Conservation (phyloP, 2,888 invertebrate species). For the Agrilus cyanescens region DNA sequence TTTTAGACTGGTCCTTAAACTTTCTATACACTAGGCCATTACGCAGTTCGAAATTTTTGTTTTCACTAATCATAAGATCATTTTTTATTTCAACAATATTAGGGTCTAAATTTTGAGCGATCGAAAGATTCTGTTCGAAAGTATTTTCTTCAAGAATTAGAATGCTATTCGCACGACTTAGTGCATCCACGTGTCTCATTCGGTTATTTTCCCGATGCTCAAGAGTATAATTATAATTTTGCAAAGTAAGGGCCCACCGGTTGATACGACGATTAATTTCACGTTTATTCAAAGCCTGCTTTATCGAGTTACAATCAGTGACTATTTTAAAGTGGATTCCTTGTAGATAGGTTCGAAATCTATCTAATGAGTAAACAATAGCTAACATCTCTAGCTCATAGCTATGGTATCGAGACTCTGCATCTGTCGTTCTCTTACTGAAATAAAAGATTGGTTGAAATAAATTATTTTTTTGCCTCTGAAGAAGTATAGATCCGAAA, state of each 20-base stretch:
- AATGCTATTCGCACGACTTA: conserved; percentile 6
- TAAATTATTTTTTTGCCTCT: conserved; percentile 16
- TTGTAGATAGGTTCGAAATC: conserved; percentile 20
- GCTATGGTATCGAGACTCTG: conserved; percentile 22
- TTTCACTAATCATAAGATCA: too few relatives aligned
- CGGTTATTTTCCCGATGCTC: background rate
- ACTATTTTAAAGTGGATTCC: conserved; percentile 21
- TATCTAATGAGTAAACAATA: conserved; percentile 19
- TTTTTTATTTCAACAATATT: too few relatives aligned
- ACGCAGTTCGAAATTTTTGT: too few relatives aligned
- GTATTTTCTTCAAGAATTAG: too few relatives aligned
- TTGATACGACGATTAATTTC: background rate
- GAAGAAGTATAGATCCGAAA: conserved; percentile 18
- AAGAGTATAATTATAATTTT: background rate
- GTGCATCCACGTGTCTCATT: conserved; percentile 8
- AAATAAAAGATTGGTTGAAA: conserved; percentile 24
- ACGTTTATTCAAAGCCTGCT: conserved; percentile 11
- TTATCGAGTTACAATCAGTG: conserved; percentile 20
- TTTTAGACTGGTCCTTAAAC: too few relatives aligned
- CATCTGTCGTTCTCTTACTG: conserved; percentile 21
- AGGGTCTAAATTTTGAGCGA: too few relatives aligned
- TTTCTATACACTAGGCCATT: too few relatives aligned
- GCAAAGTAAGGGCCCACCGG: background rate
- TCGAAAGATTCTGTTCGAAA: too few relatives aligned
- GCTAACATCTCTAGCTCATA: conserved; percentile 23